These are phyloP conservation scores for Tachystola acroxantha DNA, from an alignment of 2,888 invertebrate genomes.

Conservation along the genomic window DNA sequence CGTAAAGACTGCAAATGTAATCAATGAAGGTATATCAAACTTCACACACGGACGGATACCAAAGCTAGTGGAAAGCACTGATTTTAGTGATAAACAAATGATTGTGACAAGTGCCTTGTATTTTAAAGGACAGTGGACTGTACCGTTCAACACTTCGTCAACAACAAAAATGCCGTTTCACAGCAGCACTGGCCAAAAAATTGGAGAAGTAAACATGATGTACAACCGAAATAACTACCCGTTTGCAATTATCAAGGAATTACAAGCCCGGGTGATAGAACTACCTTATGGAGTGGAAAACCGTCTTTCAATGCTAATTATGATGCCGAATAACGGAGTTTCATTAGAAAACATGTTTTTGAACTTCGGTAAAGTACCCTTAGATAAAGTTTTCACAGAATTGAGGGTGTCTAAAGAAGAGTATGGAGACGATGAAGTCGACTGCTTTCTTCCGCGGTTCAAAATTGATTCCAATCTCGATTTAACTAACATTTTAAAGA, in stretches of 20 bases:
- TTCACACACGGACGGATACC: conserved; percentile 51
- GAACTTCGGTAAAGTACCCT: conserved; percentile 61
- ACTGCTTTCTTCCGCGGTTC: conserved; percentile 82
- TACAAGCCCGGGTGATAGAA: conserved; percentile 81
- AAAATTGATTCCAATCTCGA: conserved; percentile 77
- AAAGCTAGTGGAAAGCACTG: conserved; percentile 43
- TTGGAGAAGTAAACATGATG: conserved; percentile 87
- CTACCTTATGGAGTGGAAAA: conserved; percentile 81
- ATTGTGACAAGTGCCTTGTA: conserved; percentile 82
- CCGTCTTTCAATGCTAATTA: conserved; percentile 80
- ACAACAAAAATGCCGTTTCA: conserved; percentile 77
- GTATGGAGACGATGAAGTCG: conserved; percentile 80
- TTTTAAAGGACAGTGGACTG: conserved; percentile 85
- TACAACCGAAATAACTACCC: conserved; percentile 78
- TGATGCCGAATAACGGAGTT: conserved; percentile 79
- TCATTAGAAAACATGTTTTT: conserved; percentile 70
- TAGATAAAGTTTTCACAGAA: conserved; percentile 68
- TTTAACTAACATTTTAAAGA: conserved; percentile 67
- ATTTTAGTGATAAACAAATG: conserved; percentile 72
- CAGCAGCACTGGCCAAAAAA: conserved; percentile 66
- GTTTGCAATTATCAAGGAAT: conserved; percentile 71
- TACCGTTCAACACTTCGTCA: conserved; percentile 78
- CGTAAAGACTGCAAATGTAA: conserved; percentile 26
- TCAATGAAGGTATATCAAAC: conserved; percentile 44
- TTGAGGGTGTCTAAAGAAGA: conserved; percentile 65